Evolutionary conservation across 2,113 vertebrate species (phyloP).

Genomic region (Panthera tigris): DNA sequence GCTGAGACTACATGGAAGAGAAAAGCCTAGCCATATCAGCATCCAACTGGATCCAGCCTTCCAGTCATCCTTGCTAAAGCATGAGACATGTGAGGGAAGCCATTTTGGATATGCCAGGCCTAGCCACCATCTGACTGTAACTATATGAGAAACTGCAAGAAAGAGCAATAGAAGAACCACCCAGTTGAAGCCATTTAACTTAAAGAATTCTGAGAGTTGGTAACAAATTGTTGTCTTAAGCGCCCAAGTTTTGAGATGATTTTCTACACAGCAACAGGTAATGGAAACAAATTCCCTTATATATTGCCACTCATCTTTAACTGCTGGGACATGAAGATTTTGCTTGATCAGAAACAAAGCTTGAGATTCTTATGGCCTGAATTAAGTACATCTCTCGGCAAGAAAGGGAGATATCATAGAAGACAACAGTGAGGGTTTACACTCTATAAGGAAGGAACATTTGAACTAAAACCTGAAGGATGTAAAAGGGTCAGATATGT

Average conservation of each 20-base stretch:
- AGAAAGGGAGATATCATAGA: background rate
- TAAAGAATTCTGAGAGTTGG: background rate
- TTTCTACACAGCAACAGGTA: background rate
- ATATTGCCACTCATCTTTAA: background rate
- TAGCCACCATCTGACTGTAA: background rate
- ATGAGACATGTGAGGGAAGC: background rate
- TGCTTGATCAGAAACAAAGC: background rate
- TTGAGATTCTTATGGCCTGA: background rate
- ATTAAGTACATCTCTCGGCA: background rate
- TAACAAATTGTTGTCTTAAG: background rate
- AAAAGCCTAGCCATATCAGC: background rate
- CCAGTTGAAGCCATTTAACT: background rate
- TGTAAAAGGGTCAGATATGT: background rate
- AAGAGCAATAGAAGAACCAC: background rate
- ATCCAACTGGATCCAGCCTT: background rate
- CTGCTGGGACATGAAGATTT: background rate
- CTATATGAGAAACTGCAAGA: background rate
- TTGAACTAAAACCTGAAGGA: background rate
- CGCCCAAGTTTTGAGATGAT: background rate
- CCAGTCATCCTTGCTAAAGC: background rate
- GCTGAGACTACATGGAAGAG: background rate
- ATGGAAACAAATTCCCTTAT: background rate
- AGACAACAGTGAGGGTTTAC: background rate
- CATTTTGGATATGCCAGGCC: background rate
- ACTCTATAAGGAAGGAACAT: background rate